Conservation (phyloP, 1,140 invertebrate species). For the Cryptotermes secundus region DNA sequence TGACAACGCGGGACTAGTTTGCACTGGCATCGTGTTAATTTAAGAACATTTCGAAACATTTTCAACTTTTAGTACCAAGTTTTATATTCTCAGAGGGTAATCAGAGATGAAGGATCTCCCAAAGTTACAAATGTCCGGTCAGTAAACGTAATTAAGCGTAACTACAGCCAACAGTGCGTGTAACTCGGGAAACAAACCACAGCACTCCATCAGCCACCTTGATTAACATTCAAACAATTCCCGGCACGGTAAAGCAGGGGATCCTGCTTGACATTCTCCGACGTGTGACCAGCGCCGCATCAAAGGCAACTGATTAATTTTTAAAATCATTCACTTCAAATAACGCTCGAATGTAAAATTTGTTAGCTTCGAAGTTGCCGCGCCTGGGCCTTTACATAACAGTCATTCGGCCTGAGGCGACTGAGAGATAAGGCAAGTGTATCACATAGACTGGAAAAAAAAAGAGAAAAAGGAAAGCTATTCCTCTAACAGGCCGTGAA, state of each 20-base stretch:
- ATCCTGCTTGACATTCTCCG: background rate
- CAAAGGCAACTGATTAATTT: background rate
- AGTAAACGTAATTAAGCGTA: background rate
- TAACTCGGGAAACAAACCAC: background rate
- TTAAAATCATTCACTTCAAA: background rate
- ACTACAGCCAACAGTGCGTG: no score
- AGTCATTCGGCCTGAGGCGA: background rate
- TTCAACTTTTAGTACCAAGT: no score
- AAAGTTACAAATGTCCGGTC: background rate
- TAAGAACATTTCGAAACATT: no score
- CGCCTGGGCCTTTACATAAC: background rate
- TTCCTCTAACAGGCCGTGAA: no score
- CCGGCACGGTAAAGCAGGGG: background rate
- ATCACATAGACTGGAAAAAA: no score
- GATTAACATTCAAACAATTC: background rate
- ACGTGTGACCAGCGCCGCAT: background rate
- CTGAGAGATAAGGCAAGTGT: background rate
- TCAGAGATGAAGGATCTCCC: no score
- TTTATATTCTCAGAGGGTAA: no score
- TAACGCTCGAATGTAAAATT: background rate
- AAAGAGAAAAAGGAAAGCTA: no score
- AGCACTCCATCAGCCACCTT: background rate
- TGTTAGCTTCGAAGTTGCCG: background rate
- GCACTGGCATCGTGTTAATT: no score
- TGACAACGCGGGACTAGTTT: no score